Evolutionary conservation across 2,113 vertebrate genomes (phyloP).

Genomic region (Excalfactoria chinensis): DNA sequence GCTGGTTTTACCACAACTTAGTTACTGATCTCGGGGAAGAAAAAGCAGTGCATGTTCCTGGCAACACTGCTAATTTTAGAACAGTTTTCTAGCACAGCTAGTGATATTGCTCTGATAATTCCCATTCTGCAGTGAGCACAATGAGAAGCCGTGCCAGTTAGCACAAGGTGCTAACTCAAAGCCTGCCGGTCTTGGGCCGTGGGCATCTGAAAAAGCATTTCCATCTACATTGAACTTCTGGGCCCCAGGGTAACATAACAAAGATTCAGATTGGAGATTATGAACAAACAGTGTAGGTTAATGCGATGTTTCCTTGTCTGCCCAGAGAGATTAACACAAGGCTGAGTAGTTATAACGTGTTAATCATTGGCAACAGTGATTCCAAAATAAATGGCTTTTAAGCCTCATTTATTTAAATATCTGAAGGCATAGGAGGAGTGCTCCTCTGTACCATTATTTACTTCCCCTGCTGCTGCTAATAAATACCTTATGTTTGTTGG

Average conservation of each 20-base stretch:
- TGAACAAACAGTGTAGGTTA: neutral
- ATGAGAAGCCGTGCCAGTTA: neutral
- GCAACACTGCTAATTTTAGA: neutral
- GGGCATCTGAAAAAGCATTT: neutral
- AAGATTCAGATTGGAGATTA: slow-evolving; percentile 20
- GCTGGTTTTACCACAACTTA: neutral
- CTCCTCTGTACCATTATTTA: neutral
- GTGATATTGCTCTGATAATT: neutral
- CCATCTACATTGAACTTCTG: neutral
- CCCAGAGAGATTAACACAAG: neutral
- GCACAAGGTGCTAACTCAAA: neutral
- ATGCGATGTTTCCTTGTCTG: slow-evolving; percentile 23
- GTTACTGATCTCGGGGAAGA: neutral
- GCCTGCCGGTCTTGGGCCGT: neutral
- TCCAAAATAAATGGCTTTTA: slow-evolving; percentile 36
- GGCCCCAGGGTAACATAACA: neutral
- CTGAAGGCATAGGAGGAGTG: neutral
- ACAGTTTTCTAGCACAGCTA: neutral
- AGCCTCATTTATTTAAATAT: slow-evolving; percentile 51
- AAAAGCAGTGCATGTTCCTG: neutral
- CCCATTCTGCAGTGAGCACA: neutral
- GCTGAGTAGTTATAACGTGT: neutral
- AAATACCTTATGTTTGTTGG: neutral
- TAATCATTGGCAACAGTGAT: slow-evolving; percentile 22
- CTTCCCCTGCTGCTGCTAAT: slow-evolving; percentile 1